Evolutionary conservation across 2,113 vertebrate genomes (phyloP).

Genomic region (Tympanuchus pallidicinctus): DNA sequence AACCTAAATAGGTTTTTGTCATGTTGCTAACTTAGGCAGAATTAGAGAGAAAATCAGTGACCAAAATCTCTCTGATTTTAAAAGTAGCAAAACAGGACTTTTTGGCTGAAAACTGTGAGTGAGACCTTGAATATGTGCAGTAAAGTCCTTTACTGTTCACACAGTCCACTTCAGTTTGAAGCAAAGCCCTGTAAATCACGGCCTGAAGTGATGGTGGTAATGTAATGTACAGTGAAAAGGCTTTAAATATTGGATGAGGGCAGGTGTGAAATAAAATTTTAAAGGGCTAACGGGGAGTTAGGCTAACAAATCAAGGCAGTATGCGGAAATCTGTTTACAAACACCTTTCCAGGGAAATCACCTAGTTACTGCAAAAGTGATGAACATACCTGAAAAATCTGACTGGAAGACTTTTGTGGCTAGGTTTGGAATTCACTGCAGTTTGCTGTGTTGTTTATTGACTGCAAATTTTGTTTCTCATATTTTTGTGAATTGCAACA

Average conservation of each 20-base stretch:
- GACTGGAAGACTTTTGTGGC: background rate
- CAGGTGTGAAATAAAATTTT: background rate
- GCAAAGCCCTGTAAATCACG: background rate
- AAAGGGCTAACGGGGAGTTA: background rate
- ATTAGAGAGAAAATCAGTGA: background rate
- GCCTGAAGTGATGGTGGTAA: background rate
- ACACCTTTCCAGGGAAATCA: background rate
- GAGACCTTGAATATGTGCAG: background rate
- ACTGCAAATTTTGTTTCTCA: background rate
- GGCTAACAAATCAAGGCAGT: background rate
- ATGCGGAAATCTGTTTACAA: background rate
- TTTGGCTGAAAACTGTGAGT: background rate
- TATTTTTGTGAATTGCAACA: background rate
- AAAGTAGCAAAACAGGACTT: background rate
- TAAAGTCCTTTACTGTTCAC: too few relatives aligned
- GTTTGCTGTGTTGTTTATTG: background rate
- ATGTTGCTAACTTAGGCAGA: background rate
- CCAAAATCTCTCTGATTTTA: background rate
- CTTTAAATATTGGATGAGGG: background rate
- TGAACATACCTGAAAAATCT: background rate
- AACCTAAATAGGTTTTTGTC: too few relatives aligned
- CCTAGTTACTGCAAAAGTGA: background rate
- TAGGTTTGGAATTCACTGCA: background rate
- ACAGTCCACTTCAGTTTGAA: background rate
- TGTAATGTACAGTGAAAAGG: background rate